These are phyloP conservation scores for Eupithecia tripunctaria DNA, from an alignment of 2,888 invertebrate genomes.

Conservation along the genomic window DNA sequence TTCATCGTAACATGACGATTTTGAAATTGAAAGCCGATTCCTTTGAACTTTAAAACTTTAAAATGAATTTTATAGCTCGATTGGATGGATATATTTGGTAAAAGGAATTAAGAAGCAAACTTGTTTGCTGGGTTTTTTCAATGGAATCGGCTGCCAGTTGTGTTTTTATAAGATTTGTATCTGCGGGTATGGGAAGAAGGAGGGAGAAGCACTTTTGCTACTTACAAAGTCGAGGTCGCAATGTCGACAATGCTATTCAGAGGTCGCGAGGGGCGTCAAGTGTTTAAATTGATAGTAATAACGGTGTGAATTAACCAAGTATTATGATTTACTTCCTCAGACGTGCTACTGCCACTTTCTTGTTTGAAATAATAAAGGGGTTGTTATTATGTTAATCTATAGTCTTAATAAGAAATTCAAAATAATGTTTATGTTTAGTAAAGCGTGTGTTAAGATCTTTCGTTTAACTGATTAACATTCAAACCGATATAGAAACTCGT, in stretches of 20 bases:
- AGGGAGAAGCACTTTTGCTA: constrained; percentile 62
- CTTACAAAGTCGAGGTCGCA: constrained; percentile 55
- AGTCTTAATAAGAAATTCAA: constrained; percentile 77
- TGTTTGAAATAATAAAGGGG: constrained; percentile 73
- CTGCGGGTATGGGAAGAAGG: constrained; percentile 50
- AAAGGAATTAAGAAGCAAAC: not conserved
- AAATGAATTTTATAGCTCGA: not conserved
- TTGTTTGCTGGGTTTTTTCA: constrained; percentile 9
- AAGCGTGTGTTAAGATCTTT: constrained; percentile 76
- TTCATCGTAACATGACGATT: constrained; percentile 21
- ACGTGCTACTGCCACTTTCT: constrained; percentile 49
- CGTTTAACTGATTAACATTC: constrained; percentile 75
- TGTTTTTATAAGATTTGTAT: constrained; percentile 63
- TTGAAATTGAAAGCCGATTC: constrained; percentile 36
- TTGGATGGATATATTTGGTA: constrained; percentile 5
- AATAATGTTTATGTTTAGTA: constrained; percentile 72
- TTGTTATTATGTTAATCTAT: constrained; percentile 81
- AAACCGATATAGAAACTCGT: constrained; percentile 74
- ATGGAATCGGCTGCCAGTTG: constrained; percentile 35
- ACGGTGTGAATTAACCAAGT: constrained; percentile 37
- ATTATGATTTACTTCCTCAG: constrained; percentile 37
- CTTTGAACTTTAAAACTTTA: constrained; percentile 3
- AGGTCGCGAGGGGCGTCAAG: constrained; percentile 1
- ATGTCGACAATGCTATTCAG: constrained; percentile 28
- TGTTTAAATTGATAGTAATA: constrained; percentile 26